Conservation (phyloP, 2,888 invertebrate genomes). For the Brassicogethes aeneus region DNA sequence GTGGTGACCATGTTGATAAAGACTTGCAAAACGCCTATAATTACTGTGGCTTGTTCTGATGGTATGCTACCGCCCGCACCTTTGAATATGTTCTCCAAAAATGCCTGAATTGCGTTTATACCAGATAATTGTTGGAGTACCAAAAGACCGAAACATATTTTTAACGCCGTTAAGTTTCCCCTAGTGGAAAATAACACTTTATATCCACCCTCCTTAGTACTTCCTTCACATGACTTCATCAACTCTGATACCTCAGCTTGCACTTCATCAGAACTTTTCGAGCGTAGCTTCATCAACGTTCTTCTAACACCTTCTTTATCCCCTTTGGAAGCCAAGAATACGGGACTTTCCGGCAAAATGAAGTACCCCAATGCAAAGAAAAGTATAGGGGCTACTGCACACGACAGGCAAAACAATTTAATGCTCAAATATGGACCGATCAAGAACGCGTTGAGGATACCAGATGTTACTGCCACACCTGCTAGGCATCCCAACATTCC, state of each 20-base stretch:
- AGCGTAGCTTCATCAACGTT: slow-evolving; percentile 50
- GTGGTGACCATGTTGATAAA: slow-evolving; percentile 61
- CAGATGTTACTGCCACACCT: slow-evolving; percentile 57
- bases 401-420: slow-evolving; percentile 45
- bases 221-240: slow-evolving; percentile 30
- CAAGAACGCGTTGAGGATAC: slow-evolving; percentile 56
- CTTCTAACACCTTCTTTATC: slow-evolving; percentile 46
- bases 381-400: slow-evolving; percentile 36
- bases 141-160: slow-evolving; percentile 60
- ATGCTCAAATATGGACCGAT: slow-evolving; percentile 64
- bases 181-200: slow-evolving; percentile 53
- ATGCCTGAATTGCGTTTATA: slow-evolving; percentile 68
- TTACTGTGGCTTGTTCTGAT: slow-evolving; percentile 58
- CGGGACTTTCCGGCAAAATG: slow-evolving; percentile 73
- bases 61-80: slow-evolving; percentile 53
- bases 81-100: slow-evolving; percentile 57
- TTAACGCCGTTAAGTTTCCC: slow-evolving; percentile 62
- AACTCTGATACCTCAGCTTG: slow-evolving; percentile 47
- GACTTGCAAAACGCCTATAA: slow-evolving; percentile 65
- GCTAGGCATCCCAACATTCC: slow-evolving; percentile 63
- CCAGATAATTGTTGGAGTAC: slow-evolving; percentile 73
- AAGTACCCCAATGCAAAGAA: slow-evolving; percentile 47
- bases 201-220: slow-evolving; percentile 38
- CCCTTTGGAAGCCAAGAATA: slow-evolving; percentile 52
- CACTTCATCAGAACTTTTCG: slow-evolving; percentile 18